These are phyloP conservation scores for Zygothrica quintamaculata DNA, from an alignment of 2,888 invertebrate species.

Conservation along the genomic window DNA sequence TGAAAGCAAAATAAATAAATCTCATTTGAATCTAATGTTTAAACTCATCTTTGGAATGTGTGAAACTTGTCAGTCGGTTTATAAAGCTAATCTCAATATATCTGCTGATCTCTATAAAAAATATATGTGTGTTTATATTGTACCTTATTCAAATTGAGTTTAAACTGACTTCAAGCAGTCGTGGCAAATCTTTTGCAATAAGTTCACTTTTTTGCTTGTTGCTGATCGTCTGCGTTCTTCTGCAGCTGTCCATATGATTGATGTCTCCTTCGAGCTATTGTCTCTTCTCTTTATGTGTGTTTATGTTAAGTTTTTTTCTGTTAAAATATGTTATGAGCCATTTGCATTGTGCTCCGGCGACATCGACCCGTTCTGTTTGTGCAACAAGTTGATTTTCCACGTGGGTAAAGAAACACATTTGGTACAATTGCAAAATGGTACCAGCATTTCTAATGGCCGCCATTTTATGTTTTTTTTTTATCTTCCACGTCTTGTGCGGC, in stretches of 20 bases:
- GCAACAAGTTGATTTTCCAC: background rate
- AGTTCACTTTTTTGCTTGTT: background rate
- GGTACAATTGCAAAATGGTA: slow-evolving; percentile 2
- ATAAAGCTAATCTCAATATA: no score
- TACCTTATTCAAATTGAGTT: no score
- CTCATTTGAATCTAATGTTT: no score
- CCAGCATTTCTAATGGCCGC: slow-evolving; percentile 7
- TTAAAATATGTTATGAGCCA: slow-evolving; percentile 22
- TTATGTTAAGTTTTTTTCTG: background rate
- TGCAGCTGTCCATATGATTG: slow-evolving; percentile 42
- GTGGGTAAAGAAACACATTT: background rate
- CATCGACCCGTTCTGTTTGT: slow-evolving; percentile 24
- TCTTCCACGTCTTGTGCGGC: background rate
- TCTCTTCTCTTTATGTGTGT: slow-evolving; percentile 18
- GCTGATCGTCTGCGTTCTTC: slow-evolving; percentile 28
- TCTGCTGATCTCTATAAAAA: no score
- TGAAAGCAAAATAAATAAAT: no score
- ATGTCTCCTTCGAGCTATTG: slow-evolving; percentile 38
- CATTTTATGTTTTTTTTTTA: background rate
- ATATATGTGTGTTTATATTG: no score
- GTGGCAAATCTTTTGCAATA: no score
- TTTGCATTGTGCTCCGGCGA: slow-evolving; percentile 19
- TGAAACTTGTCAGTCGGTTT: no score
- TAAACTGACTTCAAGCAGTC: no score
- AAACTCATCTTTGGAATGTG: no score